Evolutionary conservation across 2,888 invertebrate species (phyloP).

Genomic region (Molorchus minor): DNA sequence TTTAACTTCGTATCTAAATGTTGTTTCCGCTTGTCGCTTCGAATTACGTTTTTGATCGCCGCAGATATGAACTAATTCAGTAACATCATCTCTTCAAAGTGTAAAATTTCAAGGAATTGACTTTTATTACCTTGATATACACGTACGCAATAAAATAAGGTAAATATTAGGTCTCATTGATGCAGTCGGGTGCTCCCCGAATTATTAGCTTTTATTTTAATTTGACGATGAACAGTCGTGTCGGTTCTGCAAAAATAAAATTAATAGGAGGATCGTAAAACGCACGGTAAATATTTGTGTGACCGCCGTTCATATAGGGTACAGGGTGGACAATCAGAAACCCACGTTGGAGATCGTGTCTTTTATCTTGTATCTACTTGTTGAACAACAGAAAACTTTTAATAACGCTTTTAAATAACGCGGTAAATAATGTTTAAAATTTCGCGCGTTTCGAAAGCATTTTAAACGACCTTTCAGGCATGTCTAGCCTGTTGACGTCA

Average conservation of each 20-base stretch:
- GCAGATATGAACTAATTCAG: constrained; percentile 22
- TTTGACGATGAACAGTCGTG: not conserved
- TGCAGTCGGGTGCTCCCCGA: not conserved
- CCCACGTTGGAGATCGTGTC: too few species aligned
- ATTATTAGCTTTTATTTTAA: not conserved
- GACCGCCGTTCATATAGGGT: not conserved
- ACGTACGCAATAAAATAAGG: constrained; percentile 22
- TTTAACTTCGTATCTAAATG: constrained; percentile 41
- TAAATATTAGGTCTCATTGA: constrained; percentile 12
- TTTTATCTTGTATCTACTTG: too few species aligned
- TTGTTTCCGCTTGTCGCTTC: constrained; percentile 51
- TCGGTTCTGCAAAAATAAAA: not conserved
- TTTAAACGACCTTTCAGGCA: too few species aligned
- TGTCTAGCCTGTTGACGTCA: too few species aligned
- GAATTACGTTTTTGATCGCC: constrained; percentile 48
- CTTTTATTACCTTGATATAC: constrained; percentile 30
- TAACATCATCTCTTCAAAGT: constrained; percentile 22
- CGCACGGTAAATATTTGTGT: not conserved
- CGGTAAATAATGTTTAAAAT: too few species aligned
- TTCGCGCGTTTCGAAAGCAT: too few species aligned
- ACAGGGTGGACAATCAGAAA: not conserved
- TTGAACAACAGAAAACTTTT: too few species aligned
- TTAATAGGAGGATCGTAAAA: not conserved
- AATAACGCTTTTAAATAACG: too few species aligned
- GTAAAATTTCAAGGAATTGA: constrained; percentile 22